Evolutionary conservation across 2,797 vertebrate species (phyloP), one percentile per base, ranked within the genome.

Genomic region (Pipistrellus pipistrellus): DNA sequence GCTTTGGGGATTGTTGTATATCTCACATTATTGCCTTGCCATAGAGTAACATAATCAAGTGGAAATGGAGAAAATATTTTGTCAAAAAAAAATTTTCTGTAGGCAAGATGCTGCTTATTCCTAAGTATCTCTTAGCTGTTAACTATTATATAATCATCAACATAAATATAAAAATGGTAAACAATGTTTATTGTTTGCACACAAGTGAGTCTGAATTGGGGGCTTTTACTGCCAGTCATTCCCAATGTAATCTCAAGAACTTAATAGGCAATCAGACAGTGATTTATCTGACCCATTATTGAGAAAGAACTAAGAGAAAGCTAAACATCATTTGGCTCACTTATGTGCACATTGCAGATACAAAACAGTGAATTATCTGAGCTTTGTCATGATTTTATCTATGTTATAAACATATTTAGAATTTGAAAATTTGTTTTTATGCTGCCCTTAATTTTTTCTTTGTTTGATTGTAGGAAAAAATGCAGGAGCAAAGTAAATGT

Each of bases 121-220:
- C n/a, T 90, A 89, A 92, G 21, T 95, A 55, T 86, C 51, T 80
- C 92, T 96, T 87, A 81, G 75, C 81, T 95, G 20, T 85, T 96
- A 62, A 88, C 92, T 96, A 25, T 96, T 94, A 96, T 94, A 92
- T 93, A 94, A 96, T 96, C 84, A 94, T 96, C 89, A 80, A 69
- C 81, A 96, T 94, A 96, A 94, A 96, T 96, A 96, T 95, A 96
- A 97, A 97, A 93, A 96, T 89, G 84, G 89, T 93, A 92, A 97
- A 83, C 94, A 95, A 92, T 91, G 91, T 72, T 96, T 94, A 82
- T 94, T 95, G 38, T 95, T 92, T 83, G 23, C 18, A 81, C 21
- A 92, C 75, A 95, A 96, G 90, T 92, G 94, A 89, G 38, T 92
- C 86, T 96, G 86, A 94, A 95, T 41, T 85, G 89, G 64, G 89